Evolutionary conservation across 92 coral and sea anemone genomes (phyloP), one percentile per base, ranked within the genome.

Genomic region (Chrysogorgia sp.): DNA sequence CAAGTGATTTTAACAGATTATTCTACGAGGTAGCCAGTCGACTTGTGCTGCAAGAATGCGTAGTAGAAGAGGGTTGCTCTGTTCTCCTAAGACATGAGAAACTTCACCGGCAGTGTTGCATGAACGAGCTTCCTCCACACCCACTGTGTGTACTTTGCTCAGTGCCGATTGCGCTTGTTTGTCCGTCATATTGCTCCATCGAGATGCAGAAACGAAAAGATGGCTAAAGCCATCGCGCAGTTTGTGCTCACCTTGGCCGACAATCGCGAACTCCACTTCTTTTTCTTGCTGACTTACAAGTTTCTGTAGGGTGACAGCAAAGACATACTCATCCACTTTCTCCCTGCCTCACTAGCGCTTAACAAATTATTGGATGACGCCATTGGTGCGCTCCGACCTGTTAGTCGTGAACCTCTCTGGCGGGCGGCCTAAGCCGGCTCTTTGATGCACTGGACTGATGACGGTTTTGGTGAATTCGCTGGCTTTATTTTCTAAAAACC

Each of bases 361-460:
- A 20, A 84, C 79, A 45, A 43, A 84, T 24, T 84, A 79, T 40
- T 84, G 84, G 50, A 84, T 40, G 28, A 84, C 68, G 5, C 50
- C 34, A 55, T 84, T 84, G 58, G 71, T 78, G n/a, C 65, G 22
- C 40, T 84, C 84, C 22, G 88, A 84, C 34, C 64, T 66, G 43
- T 84, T 84, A n/a, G 88, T 78, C 5, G 81, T 71, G 34, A 84
- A 79, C 21, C 35, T 45, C 22, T 43, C 76, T 20, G 84, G 88
- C 17, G 88, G 76, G 84, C 75, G 62, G 63, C 81, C 85, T 4
- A 85, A 76, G 57, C 84, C 85, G 26, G 84, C 85, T 71, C 84
- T 70, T 66, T 79, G 85, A 28, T 81, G 88, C 31, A 68, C 88
- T 32, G 81, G 81, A 49, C 74, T 69, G 67, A 79, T 79, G 34